Base-by-base conservation (phyloP, 2,888 invertebrate genomes). In the Morinoia aosen region DNA sequence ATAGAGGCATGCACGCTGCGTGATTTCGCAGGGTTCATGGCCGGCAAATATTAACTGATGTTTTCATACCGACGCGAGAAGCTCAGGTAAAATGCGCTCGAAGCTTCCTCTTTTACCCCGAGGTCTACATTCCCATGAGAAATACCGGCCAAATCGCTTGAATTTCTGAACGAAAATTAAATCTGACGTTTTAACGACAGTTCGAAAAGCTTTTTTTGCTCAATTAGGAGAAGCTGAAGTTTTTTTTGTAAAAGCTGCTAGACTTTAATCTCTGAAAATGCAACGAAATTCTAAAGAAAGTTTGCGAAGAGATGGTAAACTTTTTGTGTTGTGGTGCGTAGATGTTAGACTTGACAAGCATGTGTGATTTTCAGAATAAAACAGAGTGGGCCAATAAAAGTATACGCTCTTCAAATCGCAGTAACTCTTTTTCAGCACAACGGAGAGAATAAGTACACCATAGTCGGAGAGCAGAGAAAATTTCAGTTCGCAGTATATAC, bases 211-310 rank as follows among this genome's bases (percentile, higher is more conserved):
- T 76, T 76, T 76, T 76, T 76, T 76, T 76, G 33, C 19, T 76
- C 76, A 76, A 76, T 76, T 76, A 76, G 76, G 76, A 76, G 76
- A 76, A 76, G 76, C 76, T 76, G 76, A 76, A 76, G 76, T 8
- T 76, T 48, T 25, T 64, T 76, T 33, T 76, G 76, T 33, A 76
- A 0, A 76, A 16, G 33, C 25, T 76, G 76, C 76, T 76, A 76
- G 76, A 33, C 25, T 76, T 76, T 76, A 76, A 76, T 76, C 76
- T 76, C 76, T 25, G 76, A 7, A 76, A 76, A 33, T 33, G 33
- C 25, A 33, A 10, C 76, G 76, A 76, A 33, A 33, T 33, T 76
- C 25, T 76, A 10, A 33, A 76, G 76, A 33, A 33, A 76, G 3
- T 33, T 10, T 25, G 76, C 33, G 76, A 76, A 76, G 76, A 76